phyloP scores from a whole-genome alignment of 1,140 invertebrate genomes.

The Rhizoglyphus robini region DNA sequence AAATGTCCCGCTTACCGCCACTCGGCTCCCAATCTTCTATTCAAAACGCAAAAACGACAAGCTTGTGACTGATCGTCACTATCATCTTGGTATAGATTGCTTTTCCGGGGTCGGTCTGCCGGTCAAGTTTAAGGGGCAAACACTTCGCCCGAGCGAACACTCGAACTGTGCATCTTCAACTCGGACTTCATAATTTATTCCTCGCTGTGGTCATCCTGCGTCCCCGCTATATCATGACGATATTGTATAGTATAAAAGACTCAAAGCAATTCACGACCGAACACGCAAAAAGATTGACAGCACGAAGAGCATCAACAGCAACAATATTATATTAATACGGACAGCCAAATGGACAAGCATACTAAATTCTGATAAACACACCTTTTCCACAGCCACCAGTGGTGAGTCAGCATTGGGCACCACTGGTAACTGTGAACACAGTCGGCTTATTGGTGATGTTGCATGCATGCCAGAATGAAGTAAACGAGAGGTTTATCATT shows the following conservation, averaged over 20 bases:
- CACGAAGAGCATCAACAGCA: not conserved
- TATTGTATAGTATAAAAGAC: slow-evolving; percentile 96
- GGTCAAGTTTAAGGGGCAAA: slow-evolving; percentile 89
- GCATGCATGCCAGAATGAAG: no score
- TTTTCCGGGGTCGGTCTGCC: slow-evolving; percentile 87
- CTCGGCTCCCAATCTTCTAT: slow-evolving; percentile 97
- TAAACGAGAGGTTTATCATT: no score
- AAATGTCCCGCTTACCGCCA: no score
- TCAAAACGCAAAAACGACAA: slow-evolving; percentile 94
- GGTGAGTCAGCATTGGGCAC: no score
- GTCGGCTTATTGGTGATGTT: no score
- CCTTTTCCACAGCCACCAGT: no score
- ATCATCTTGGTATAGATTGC: slow-evolving; percentile 94
- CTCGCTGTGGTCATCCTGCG: slow-evolving; percentile 95
- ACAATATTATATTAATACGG: slow-evolving; percentile 30
- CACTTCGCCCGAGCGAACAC: slow-evolving; percentile 46
- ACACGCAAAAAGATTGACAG: slow-evolving; percentile 51
- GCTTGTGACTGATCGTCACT: slow-evolving; percentile 80
- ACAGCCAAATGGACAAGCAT: no score
- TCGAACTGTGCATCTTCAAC: slow-evolving; percentile 69
- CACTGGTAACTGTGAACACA: no score
- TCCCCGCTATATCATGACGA: slow-evolving; percentile 98
- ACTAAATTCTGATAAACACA: no score
- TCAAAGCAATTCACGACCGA: slow-evolving; percentile 68
- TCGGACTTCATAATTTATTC: slow-evolving; percentile 95